Percentiles rank a stretch among this genome's conserved stretches.
These are phyloP conservation scores for Parasteatoda lunata DNA, from an alignment of 2,888 invertebrate genomes.

Conservation along the genomic window DNA sequence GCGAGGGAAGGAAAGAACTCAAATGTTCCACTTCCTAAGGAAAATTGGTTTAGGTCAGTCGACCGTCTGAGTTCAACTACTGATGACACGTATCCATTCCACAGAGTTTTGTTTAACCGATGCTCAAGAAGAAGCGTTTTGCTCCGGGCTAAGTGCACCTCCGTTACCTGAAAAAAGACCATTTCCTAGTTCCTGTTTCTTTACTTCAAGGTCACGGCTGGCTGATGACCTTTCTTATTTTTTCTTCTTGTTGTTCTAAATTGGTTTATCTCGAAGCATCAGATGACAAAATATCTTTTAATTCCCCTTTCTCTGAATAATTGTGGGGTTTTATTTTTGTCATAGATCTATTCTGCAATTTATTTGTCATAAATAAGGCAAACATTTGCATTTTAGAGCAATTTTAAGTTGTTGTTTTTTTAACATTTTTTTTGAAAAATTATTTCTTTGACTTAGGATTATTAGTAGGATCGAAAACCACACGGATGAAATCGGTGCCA, in stretches of 20 bases:
- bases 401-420: too few species aligned
- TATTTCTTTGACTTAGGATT: too few species aligned
- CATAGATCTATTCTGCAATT: neutral
- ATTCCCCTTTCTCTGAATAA: neutral
- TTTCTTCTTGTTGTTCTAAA: neutral
- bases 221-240: conserved; percentile 48
- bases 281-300: conserved; percentile 8
- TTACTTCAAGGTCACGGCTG: conserved; percentile 56
- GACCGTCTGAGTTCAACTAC: conserved; percentile 31
- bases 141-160: conserved; percentile 20
- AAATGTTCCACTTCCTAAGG: conserved; percentile 48
- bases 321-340: neutral
- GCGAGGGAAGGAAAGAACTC: too few species aligned
- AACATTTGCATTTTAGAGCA: too few species aligned
- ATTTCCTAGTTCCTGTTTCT: conserved; percentile 55
- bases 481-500: too few species aligned
- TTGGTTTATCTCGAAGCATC: neutral
- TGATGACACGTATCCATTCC: conserved; percentile 49
- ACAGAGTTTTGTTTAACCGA: conserved; percentile 4
- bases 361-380: too few species aligned
- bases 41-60: conserved; percentile 43
- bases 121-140: neutral
- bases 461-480: too few species aligned
- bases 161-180: conserved; percentile 48
- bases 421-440: too few species aligned